phyloP scores from a whole-genome alignment of 2,113 vertebrate genomes.

The Ochotona curzoniae region DNA sequence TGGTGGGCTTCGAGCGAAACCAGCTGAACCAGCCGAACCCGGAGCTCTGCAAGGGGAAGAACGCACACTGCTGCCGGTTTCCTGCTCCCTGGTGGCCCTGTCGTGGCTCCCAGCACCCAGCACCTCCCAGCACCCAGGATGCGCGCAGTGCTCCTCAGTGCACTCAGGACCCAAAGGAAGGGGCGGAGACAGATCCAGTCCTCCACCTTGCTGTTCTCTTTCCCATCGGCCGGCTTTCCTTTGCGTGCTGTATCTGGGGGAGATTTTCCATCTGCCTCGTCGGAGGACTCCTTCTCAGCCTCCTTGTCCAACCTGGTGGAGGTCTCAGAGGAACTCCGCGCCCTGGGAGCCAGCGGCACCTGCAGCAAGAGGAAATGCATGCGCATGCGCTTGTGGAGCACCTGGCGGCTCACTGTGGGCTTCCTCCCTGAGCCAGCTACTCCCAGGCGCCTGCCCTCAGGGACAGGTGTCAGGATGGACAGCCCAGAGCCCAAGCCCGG shows the following conservation, averaged over 20 bases:
- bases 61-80: accelerated
- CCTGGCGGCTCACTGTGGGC: too few relatives aligned
- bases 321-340: slow-evolving; percentile 59
- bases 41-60: slow-evolving; percentile 81
- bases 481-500: too few relatives aligned
- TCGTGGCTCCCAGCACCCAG: neutral
- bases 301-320: slow-evolving; percentile 77
- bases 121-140: too few relatives aligned
- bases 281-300: neutral
- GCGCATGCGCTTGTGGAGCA: neutral
- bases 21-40: slow-evolving; percentile 94
- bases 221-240: neutral
- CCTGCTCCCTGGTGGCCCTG: neutral
- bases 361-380: slow-evolving; percentile 5
- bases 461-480: too few relatives aligned
- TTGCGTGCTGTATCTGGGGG: accelerated
- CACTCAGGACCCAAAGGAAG: neutral
- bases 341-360: slow-evolving; percentile 44
- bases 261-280: neutral
- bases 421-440: too few relatives aligned
- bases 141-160: too few relatives aligned
- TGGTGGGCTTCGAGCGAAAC: slow-evolving; percentile 89
- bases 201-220: slow-evolving; percentile 79
- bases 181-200: accelerated
- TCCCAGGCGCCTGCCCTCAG: too few relatives aligned